phyloP scores from a whole-genome alignment of 2,888 invertebrate species.

The Tipula vernalis region DNA sequence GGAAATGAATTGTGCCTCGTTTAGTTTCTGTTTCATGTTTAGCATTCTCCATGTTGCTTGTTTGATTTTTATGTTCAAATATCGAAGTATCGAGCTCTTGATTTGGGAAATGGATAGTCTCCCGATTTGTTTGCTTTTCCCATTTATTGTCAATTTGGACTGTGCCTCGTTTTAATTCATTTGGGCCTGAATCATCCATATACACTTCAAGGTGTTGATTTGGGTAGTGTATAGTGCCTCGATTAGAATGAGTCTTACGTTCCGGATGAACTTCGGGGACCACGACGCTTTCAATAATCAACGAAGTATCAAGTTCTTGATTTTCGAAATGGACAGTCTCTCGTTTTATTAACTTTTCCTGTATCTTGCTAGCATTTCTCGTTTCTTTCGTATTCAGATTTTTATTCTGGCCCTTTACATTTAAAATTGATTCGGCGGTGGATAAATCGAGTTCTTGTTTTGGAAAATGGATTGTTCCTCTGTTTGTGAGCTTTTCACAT shows the following conservation, averaged over 20 bases:
- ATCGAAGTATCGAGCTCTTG: not conserved
- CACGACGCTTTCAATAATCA: not conserved
- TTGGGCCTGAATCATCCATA: not conserved
- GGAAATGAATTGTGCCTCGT: not conserved
- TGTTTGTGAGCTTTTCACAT: not conserved
- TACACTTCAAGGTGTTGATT: not conserved
- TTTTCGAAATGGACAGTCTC: not conserved
- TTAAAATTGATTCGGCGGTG: not conserved
- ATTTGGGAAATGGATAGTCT: not conserved
- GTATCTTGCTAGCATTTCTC: no score
- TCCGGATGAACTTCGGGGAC: not conserved
- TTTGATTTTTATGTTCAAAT: no score
- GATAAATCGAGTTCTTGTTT: not conserved
- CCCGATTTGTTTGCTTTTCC: not conserved
- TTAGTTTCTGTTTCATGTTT: not conserved
- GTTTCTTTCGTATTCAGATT: no score
- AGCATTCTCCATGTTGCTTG: no score
- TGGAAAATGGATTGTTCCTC: not conserved
- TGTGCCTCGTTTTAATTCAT: no score
- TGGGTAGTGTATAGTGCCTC: not conserved
- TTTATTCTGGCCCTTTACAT: no score
- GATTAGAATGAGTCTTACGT: not conserved
- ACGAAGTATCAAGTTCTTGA: not conserved
- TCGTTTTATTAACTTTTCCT: no score
- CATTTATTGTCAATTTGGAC: no score